Percentiles rank a stretch among this genome's conserved stretches.
These are phyloP conservation scores for Hypomesus transpacificus DNA, from an alignment of 2,113 vertebrate genomes.

Conservation along the genomic window DNA sequence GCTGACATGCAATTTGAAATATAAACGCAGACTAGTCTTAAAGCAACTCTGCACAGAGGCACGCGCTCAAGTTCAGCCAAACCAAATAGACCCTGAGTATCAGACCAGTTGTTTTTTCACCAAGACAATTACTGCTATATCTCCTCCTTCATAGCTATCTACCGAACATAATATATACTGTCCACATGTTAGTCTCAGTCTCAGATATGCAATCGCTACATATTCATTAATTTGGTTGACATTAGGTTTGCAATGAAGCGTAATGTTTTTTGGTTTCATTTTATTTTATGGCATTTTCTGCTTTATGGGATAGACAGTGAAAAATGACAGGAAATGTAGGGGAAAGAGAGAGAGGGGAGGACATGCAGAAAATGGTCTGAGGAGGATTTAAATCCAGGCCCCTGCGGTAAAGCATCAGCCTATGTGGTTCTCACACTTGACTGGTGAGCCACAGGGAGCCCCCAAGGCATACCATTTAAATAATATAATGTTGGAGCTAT, in stretches of 20 bases:
- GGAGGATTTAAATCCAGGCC: too few relatives aligned
- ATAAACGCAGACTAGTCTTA: slow-evolving; percentile 26
- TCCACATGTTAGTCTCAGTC: slow-evolving; percentile 21
- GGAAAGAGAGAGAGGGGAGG: too few relatives aligned
- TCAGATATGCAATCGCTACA: slow-evolving; percentile 19
- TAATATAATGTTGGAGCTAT: too few relatives aligned
- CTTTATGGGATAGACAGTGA: neutral
- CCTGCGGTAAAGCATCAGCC: too few relatives aligned
- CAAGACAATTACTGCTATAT: slow-evolving; percentile 18
- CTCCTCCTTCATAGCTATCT: slow-evolving; percentile 17
- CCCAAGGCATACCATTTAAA: too few relatives aligned
- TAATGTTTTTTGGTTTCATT: neutral
- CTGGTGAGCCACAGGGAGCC: too few relatives aligned
- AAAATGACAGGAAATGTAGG: neutral
- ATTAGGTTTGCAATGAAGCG: slow-evolving; percentile 2
- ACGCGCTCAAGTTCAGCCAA: slow-evolving; percentile 42
- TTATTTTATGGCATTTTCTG: neutral
- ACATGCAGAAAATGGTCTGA: too few relatives aligned
- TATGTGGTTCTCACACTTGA: too few relatives aligned
- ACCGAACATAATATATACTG: slow-evolving; percentile 17
- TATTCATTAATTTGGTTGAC: slow-evolving; percentile 23
- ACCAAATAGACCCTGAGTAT: slow-evolving; percentile 27
- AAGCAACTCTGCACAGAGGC: slow-evolving; percentile 21
- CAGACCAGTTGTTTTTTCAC: slow-evolving; percentile 39
- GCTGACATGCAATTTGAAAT: slow-evolving; percentile 31